Base-by-base conservation (phyloP, 1,140 invertebrate genomes). In the Drosophila rufa region DNA sequence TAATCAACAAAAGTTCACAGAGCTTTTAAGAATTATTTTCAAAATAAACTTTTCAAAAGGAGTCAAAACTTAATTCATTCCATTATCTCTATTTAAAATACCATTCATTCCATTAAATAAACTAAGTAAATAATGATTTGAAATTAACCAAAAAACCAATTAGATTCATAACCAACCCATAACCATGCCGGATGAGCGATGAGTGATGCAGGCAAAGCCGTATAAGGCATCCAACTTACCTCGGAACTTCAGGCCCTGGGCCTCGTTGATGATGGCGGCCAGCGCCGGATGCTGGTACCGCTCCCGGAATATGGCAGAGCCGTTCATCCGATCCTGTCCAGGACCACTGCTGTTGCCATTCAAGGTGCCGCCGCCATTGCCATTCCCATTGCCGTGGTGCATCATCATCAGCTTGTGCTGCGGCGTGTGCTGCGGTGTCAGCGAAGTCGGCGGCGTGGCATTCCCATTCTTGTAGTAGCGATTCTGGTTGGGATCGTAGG, bases 401-500 rank as follows among this genome's bases (percentile, higher is more conserved):
- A 79, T 40, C 51, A 79, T 64, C 75, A 77, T 27, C 42, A 75
- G 57, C 38, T 92, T 89, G 57, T 92, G 87, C 43, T 90, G 77
- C 12, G 91, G 91, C 57, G 91, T 91, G 25, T 92, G 90, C 50
- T 92, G 91, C 12, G 91, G 89, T 17, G 91, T 92, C 48, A 91
- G 43, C 2, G 86, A 89, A 2, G 80, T 82, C 0, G 90, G 90
- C 0, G 90, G 85, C 38, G 91, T 91, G 75, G 70, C 91, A 78
- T 92, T 92, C 19, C 79, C 82, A 40, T 90, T 92, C 38, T 93
- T 92, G 45, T 92, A 89, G 65, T 92, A 93, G 5, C 85, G 91
- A 82, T 93, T 93, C 48, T 93, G 92, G 55, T 93, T 93, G 30
- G 92, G 92, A 92, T 93, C 92, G 46, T 91, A 90, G 42, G 33